Evolutionary conservation across 2,113 vertebrate species (phyloP), one percentile per base, ranked within the genome.

Genomic region (Sigmodon hispidus): DNA sequence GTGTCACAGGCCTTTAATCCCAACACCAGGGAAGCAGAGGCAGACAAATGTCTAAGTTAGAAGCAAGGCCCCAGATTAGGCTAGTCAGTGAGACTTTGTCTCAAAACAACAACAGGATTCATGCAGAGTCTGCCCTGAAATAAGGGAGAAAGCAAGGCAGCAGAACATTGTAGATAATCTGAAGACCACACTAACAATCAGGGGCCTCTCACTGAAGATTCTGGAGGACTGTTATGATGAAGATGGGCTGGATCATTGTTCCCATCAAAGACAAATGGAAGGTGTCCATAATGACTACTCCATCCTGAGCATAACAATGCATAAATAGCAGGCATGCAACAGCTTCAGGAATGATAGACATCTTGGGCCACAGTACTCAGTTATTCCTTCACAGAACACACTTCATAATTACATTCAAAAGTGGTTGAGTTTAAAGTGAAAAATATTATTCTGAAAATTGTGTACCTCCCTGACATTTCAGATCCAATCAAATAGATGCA

Each of bases 361-460:
- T 94, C 45, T 90, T 65, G 31, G 34, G 12, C 26, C 4, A n/a
- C 5, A 55, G 24, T 26, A 1, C 9, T 67, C 31, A 76, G 40
- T 94, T 65, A 69, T 43, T 89, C 26, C 80, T 48, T 3, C 48
- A 79, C 5, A 72, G 8, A 61, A 17, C 3, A n/a, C 50, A 89
- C 3, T 79, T 43, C 72, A 1, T 90, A 67, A 36, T 67, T 93
- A 34, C 43, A 21, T 93, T 81, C 22, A 61, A 80, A 76, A 89
- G 4, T 0, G 31, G n/a, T 17, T 45, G 45, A 73, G 17, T 69
- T 84, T 87, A 70, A n/a, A 67, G 87, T 48, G 81, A 94, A 10
- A 8, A 59, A n/a, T 90, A 61, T 36, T 80, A 75, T 59, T 91
- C 15, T 94, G 29, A 90, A 96, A 90, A 31, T 8, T 45, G 59